Conservation (phyloP, 2,888 invertebrate genomes). For the Hydroisotoma schaefferi region DNA sequence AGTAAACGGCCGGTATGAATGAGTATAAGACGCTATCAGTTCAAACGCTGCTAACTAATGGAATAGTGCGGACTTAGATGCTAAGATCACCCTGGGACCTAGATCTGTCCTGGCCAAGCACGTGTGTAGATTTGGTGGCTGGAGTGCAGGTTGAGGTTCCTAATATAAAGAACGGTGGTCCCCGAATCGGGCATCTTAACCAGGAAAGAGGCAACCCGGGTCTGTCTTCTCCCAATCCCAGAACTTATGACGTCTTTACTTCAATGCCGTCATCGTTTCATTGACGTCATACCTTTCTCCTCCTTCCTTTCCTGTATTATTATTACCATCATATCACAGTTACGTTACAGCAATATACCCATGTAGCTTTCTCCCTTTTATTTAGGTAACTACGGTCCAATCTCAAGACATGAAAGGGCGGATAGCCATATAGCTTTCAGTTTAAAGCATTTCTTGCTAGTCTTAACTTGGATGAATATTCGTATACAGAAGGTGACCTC, state of each 20-base stretch:
- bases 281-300: conserved; percentile 28
- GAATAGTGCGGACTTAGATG: neutral
- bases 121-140: conserved; percentile 47
- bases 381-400: no score
- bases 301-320: conserved; percentile 3
- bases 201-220: neutral
- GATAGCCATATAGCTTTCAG: no score
- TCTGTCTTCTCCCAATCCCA: neutral
- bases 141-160: conserved; percentile 15
- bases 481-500: no score
- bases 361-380: neutral
- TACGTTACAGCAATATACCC: neutral
- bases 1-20: no score
- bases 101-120: conserved; percentile 30
- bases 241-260: conserved; percentile 46
- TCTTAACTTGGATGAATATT: no score
- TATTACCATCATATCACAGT: neutral
- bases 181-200: conserved; percentile 17
- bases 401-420: no score
- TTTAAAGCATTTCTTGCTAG: neutral
- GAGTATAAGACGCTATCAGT: neutral
- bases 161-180: conserved; percentile 32
- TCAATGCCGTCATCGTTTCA: conserved; percentile 46
- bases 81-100: neutral
- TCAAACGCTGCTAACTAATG: neutral